phyloP scores from a whole-genome alignment of 2,113 vertebrate genomes.

The Pelecanus crispus region DNA sequence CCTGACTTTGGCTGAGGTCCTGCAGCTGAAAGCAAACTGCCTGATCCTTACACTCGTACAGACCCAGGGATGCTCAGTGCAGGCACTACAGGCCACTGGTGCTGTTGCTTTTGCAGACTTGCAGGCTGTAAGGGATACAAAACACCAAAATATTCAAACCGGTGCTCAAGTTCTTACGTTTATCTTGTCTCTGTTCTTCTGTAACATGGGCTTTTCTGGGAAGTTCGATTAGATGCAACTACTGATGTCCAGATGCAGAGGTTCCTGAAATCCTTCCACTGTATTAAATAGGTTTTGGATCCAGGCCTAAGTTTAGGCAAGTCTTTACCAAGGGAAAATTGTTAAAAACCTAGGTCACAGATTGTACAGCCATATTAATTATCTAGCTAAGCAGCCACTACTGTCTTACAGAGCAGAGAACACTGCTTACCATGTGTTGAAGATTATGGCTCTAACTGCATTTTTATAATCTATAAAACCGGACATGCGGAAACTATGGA shows the following conservation, averaged over 20 bases:
- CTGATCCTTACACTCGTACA: not conserved
- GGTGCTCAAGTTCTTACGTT: not conserved
- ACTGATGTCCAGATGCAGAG: not conserved
- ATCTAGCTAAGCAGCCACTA: conserved; percentile 29
- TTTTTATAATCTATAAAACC: conserved; percentile 62
- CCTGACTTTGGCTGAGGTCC: not conserved
- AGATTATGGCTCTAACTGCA: conserved; percentile 42
- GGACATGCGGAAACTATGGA: conserved; percentile 44
- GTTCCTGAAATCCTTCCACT: conserved; percentile 19
- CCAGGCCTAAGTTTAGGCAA: not conserved
- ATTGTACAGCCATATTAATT: conserved; percentile 39
- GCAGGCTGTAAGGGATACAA: not conserved
- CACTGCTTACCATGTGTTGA: not conserved
- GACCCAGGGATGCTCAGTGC: not conserved
- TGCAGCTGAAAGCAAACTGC: not conserved
- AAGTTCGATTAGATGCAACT: not conserved
- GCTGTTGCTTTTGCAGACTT: not conserved
- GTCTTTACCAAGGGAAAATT: conserved; percentile 12
- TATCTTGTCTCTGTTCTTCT: conserved; percentile 10
- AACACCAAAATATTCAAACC: not conserved
- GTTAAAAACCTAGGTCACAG: conserved; percentile 13
- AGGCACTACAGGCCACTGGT: not conserved
- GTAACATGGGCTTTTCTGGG: not conserved
- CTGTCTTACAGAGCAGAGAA: conserved; percentile 20
- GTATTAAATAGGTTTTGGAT: not conserved